Evolutionary conservation across 2,797 vertebrate genomes (phyloP).

Genomic region (Streptopelia turtur): DNA sequence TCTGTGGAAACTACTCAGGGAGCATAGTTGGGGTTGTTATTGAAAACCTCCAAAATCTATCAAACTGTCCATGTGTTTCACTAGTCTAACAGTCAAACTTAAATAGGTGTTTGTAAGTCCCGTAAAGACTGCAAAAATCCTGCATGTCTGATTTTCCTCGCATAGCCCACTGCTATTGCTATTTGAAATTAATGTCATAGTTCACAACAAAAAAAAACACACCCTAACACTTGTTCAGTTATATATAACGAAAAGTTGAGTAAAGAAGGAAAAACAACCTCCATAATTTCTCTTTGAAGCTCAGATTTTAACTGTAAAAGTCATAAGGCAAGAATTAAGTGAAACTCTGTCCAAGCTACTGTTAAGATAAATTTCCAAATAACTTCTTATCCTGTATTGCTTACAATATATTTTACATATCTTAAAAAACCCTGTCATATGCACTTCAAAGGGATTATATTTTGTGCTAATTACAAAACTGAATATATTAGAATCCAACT

Average conservation of each 20-base stretch:
- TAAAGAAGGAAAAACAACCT: neutral
- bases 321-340: neutral
- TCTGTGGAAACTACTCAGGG: neutral
- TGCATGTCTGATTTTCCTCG: neutral
- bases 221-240: neutral
- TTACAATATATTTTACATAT: neutral
- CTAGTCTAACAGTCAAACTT: neutral
- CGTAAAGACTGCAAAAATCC: neutral
- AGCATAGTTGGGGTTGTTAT: neutral
- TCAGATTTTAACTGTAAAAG: neutral
- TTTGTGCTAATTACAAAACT: neutral
- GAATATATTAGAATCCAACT: neutral
- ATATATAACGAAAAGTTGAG: neutral
- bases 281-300: neutral
- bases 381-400: neutral
- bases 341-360: neutral
- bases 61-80: neutral
- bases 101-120: neutral
- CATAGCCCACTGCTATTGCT: neutral
- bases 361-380: neutral
- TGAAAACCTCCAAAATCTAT: neutral
- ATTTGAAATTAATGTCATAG: neutral
- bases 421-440: neutral
- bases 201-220: neutral
- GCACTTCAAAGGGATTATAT: neutral